Conservation (phyloP, 1,140 invertebrate species). For the Nebria ingens region DNA sequence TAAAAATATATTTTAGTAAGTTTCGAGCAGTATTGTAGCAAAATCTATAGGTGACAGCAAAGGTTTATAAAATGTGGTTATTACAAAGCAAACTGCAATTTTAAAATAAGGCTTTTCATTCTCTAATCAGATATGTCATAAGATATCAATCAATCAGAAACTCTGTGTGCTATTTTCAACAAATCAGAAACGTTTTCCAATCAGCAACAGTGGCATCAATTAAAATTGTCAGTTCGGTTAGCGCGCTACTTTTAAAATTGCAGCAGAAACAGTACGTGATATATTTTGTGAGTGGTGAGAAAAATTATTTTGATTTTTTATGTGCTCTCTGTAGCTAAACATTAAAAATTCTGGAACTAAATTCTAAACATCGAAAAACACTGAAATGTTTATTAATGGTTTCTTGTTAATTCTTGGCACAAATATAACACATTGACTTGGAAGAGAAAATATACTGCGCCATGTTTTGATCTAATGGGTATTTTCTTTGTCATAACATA, state of each 20-base stretch:
- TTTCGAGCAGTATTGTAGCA: too few species aligned
- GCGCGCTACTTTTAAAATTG: constrained; percentile 4
- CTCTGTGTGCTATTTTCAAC: too few species aligned
- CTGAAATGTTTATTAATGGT: neutral
- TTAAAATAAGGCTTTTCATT: too few species aligned
- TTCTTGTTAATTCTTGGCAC: neutral
- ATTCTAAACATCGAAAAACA: constrained; percentile 6
- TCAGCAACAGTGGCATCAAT: too few species aligned
- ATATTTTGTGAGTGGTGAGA: constrained; percentile 4
- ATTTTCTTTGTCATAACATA: too few species aligned
- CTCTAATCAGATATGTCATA: too few species aligned
- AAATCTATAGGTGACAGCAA: neutral
- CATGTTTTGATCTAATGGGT: too few species aligned
- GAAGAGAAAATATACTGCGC: constrained; percentile 6
- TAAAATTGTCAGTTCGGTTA: too few species aligned
- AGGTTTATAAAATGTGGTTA: neutral
- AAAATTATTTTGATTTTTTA: constrained; percentile 7
- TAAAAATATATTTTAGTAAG: too few species aligned
- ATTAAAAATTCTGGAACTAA: constrained; percentile 7
- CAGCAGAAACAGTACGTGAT: neutral
- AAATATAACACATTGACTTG: neutral
- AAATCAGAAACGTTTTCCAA: too few species aligned
- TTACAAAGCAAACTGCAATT: neutral
- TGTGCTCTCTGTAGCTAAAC: constrained; percentile 1
- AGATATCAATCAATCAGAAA: too few species aligned